phyloP scores from a whole-genome alignment of 92 coral and sea anemone genomes.

The Galaxea fascicularis region DNA sequence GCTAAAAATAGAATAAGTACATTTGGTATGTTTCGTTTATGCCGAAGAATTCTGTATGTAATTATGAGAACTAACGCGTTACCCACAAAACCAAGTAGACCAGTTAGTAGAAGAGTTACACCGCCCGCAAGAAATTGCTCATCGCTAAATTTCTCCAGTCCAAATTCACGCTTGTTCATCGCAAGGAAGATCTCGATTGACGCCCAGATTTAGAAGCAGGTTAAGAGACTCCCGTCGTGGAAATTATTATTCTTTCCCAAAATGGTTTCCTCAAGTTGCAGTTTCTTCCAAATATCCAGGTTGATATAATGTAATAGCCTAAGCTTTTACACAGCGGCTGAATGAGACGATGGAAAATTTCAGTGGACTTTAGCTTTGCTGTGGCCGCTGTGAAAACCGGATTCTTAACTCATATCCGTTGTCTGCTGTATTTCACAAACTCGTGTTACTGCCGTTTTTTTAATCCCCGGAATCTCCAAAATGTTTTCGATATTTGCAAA shows the following conservation, averaged over 20 bases:
- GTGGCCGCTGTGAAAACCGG: background rate
- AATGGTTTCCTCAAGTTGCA: background rate
- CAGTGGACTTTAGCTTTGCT: background rate
- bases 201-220: background rate
- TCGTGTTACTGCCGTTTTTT: background rate
- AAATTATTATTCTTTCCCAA: background rate
- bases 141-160: conserved; percentile 78
- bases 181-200: conserved; percentile 2
- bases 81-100: conserved; percentile 80
- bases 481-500: background rate
- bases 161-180: conserved; percentile 85
- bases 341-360: too few relatives aligned
- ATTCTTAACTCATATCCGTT: background rate
- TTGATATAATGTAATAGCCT: background rate
- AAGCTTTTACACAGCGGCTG: background rate
- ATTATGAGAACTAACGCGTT: conserved; percentile 76
- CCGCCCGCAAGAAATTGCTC: conserved; percentile 94
- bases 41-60: conserved; percentile 83
- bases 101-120: conserved; percentile 74
- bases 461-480: background rate
- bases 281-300: background rate
- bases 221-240: background rate
- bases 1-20: conserved; percentile 86
- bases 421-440: background rate
- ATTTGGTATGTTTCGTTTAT: conserved; percentile 88